These are phyloP conservation scores for Leptogaster cylindrica DNA, from an alignment of 2,888 invertebrate genomes.

Conservation along the genomic window DNA sequence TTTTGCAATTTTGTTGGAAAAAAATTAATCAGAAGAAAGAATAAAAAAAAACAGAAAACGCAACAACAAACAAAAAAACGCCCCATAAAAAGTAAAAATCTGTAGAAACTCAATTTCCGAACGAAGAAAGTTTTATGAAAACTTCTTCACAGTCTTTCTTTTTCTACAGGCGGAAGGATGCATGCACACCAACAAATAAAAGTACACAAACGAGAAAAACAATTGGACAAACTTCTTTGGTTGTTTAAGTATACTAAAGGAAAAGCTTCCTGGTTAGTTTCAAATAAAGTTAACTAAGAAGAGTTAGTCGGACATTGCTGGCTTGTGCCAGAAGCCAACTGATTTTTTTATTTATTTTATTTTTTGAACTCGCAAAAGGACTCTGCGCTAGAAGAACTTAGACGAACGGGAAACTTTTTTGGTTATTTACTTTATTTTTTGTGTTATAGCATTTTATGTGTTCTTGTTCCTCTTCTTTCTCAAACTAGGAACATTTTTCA, in stretches of 20 bases:
- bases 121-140: constrained; percentile 31
- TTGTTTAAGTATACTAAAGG: constrained; percentile 32
- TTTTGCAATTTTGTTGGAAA: constrained; percentile 36
- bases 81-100: constrained; percentile 5
- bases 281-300: constrained; percentile 24
- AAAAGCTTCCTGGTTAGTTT: constrained; percentile 27
- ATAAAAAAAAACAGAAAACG: no score
- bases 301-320: constrained; percentile 29
- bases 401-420: constrained; percentile 15
- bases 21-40: constrained; percentile 26
- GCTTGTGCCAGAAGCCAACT: constrained; percentile 28
- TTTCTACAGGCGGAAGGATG: constrained; percentile 16
- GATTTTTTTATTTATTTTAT: neutral
- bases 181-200: constrained; percentile 5
- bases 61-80: no score
- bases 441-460: no score
- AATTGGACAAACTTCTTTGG: constrained; percentile 32
- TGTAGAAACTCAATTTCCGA: constrained; percentile 36
- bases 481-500: constrained; percentile 21
- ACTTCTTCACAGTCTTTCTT: constrained; percentile 3
- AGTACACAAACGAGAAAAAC: constrained; percentile 21
- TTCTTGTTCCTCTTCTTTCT: no score
- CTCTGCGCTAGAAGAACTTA: neutral
- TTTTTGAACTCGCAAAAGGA: neutral
- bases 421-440: constrained; percentile 9